Conservation (phyloP, 2,113 vertebrate species). For the Glaucidium brasilianum region DNA sequence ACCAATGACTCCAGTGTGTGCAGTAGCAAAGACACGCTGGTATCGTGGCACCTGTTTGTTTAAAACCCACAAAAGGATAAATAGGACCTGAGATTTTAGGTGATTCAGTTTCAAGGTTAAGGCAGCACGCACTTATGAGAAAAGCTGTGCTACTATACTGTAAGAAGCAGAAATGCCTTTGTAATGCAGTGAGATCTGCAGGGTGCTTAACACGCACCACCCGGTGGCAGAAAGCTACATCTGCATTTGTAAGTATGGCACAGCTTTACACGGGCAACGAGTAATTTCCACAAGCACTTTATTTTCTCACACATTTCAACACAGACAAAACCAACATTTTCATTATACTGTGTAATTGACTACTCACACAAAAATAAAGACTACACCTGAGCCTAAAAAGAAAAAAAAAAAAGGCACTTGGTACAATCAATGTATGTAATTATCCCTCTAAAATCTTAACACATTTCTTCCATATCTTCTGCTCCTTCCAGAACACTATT, state of each 20-base stretch:
- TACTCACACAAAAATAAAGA: neutral
- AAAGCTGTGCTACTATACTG: accelerated
- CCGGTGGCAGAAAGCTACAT: neutral
- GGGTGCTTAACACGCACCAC: neutral
- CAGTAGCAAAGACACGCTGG: accelerated
- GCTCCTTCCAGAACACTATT: neutral
- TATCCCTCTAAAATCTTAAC: neutral
- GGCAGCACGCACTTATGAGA: accelerated
- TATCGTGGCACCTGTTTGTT: neutral
- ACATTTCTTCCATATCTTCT: neutral
- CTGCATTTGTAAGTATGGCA: neutral
- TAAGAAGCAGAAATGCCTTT: accelerated
- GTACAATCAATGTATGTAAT: neutral
- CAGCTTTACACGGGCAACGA: accelerated
- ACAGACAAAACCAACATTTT: neutral
- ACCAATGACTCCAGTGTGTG: neutral
- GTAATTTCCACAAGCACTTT: neutral
- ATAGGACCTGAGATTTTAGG: neutral
- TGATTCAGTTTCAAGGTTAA: neutral
- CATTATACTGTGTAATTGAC: accelerated
- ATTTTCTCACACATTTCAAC: neutral
- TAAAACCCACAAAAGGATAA: neutral
- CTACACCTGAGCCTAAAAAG: neutral
- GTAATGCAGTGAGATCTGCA: neutral
- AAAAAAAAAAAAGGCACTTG: neutral